Base-by-base conservation (phyloP, 2,797 vertebrate genomes). In the Pantherophis vulpinus region DNA sequence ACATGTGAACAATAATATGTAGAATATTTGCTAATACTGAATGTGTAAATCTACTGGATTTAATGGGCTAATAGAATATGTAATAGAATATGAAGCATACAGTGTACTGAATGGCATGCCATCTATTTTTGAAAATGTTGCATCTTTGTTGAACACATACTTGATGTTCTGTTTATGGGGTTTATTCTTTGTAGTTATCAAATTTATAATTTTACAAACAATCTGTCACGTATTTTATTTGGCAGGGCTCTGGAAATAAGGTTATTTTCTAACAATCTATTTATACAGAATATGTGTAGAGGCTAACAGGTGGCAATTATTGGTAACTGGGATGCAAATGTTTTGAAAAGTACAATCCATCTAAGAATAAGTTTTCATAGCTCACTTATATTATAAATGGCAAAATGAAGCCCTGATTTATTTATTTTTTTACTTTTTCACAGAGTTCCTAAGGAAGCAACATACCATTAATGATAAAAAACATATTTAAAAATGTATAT, bases 361-460 rank as follows among this genome's bases (percentile, higher is more conserved):
- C 93, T 59, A 89, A 97, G 95, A 88, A 95, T 94, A 96, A 94
- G 66, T 83, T 93, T 97, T 91, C 87, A 63, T 94, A 94, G 83
- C 94, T 95, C 95, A 94, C 88, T 63, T 56, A 94, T 93, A 94
- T 96, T 96, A 94, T 95, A 95, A 97, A 98, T 97, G 97, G 96
- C 96, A 95, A 97, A 96, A 97, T 97, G 97, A 96, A 14, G 96
- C 93, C 96, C 97, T 96, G 98, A 98, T 56, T 8, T 7, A 37
- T 47, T 51, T 5, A 6, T 47, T 47, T 51, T 51, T 51, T 51
- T 51, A 51, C 55, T 79, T 51, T 95, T 98, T 96, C 96, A 96
- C 96, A 98, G 97, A 97, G 42, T 94, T 97, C 93, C 96, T 97
- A 93, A 96, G 96, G 96, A 98, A 96, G 96, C 95, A 97, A 94